Base-by-base conservation (phyloP, 2,797 vertebrate genomes). In the Kryptolebias ocellatus region DNA sequence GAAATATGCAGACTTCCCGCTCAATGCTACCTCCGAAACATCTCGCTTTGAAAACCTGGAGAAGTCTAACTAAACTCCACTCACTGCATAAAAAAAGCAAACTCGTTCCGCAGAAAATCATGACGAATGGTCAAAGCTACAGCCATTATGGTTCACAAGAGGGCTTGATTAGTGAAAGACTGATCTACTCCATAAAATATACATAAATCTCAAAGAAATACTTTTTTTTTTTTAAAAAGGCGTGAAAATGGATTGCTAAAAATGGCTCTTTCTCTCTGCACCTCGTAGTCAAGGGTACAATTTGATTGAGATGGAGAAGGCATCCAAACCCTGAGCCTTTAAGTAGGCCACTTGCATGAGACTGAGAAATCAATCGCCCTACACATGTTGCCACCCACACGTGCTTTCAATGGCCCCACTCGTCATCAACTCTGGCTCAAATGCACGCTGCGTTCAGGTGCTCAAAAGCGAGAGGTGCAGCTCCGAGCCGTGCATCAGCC, bases 301-400 rank as follows among this genome's bases (percentile, higher is more conserved):
- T 80, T 76, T 82, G 84, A 82, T 75, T 51, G 78, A 85, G 79
- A 82, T 59, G 68, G 77, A 83, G 66, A 84, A 85, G 68, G 75
- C 66, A 64, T 86, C 78, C 76, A 77, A 79, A 83, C 59, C 52
- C 44, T 27, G 78, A 72, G 75, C 71, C 60, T 83, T 82, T 88
- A 88, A 90, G 84, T 88, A 88, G 90, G 89, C 75, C 74, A 78
- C 84, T 76, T 69, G 80, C 67, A 52, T 58, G 72, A 78, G 69
- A 79, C 72, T 44, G 70, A 79, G 70, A 81, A 89, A 90, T 89
- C 82, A 85, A 87, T 88, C 73, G 64, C 74, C 53, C 64, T 57
- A 81, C 86, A 89, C 84, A 85, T 84, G 85, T 81, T 73, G 72
- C 79, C 80, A 72, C 87, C 82, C 86, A 89, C 81, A 50, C 11